A percentile compares a stretch with the other conserved stretches of the same genome.
phyloP scores from a whole-genome alignment of 1,140 invertebrate species.

The Nomia melanderi region DNA sequence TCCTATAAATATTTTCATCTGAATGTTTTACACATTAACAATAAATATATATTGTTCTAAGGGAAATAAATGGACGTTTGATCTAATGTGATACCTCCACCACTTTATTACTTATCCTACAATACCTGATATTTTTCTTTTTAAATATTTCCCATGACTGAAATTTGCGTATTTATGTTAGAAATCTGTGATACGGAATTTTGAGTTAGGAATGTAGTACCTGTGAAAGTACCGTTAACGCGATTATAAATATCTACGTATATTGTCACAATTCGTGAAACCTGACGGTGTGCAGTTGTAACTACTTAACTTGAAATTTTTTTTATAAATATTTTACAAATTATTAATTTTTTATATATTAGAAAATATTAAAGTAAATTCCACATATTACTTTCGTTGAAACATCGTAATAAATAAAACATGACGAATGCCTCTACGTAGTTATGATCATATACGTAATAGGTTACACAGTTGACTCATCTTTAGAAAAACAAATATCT shows the following conservation, averaged over 20 bases:
- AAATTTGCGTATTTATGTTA: no score
- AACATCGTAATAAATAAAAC: not conserved
- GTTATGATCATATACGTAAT: not conserved
- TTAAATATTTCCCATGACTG: no score
- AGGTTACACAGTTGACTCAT: slow-evolving; percentile 6
- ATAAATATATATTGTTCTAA: slow-evolving; percentile 42
- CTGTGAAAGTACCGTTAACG: not conserved
- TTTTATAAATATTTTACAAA: not conserved
- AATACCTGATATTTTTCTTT: no score
- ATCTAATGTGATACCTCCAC: slow-evolving; percentile 2
- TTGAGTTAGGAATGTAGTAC: not conserved
- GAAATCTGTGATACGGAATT: no score
- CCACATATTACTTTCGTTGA: not conserved
- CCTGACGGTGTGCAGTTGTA: not conserved
- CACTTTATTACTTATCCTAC: not conserved
- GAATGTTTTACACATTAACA: slow-evolving; percentile 45
- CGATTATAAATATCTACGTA: not conserved
- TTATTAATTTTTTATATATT: not conserved
- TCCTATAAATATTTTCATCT: slow-evolving; percentile 85
- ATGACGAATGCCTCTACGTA: not conserved
- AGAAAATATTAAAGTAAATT: not conserved
- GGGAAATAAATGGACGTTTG: slow-evolving; percentile 57
- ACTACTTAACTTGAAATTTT: not conserved
- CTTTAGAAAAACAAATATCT: not conserved
- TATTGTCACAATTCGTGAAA: slow-evolving; percentile 12